phyloP scores from a whole-genome alignment of 2,797 vertebrate genomes.

The Tapera naevia region DNA sequence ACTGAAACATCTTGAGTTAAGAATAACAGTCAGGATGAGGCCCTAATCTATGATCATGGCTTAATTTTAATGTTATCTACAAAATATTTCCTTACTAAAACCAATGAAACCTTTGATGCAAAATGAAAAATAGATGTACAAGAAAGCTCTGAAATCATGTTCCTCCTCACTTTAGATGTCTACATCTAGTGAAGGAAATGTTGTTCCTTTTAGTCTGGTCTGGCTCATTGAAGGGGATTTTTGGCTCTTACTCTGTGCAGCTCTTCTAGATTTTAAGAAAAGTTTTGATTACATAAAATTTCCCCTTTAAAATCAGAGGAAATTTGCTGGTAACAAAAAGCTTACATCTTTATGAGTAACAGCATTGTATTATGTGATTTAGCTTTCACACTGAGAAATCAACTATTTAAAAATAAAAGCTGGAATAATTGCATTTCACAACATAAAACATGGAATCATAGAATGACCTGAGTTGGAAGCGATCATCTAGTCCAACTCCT shows the following conservation, averaged over 20 bases:
- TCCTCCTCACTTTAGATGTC: not conserved
- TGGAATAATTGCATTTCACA: conserved; percentile 73
- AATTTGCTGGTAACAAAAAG: not conserved
- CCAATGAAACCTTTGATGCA: not conserved
- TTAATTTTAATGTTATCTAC: not conserved
- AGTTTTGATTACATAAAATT: not conserved
- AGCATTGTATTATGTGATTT: not conserved
- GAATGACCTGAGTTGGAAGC: too few relatives aligned
- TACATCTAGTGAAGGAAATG: not conserved
- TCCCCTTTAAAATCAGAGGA: conserved; percentile 15
- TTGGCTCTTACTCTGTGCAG: not conserved
- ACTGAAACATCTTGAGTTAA: not conserved
- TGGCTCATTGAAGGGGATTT: not conserved
- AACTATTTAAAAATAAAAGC: conserved; percentile 71
- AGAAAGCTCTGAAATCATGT: not conserved
- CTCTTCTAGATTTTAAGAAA: not conserved
- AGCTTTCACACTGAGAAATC: conserved; percentile 56
- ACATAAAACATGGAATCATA: too few relatives aligned
- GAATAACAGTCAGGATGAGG: not conserved
- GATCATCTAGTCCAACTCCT: too few relatives aligned
- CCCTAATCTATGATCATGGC: not conserved
- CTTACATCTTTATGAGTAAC: not conserved
- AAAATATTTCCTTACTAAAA: not conserved
- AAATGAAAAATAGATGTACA: not conserved
- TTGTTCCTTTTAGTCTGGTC: not conserved